Conservation (phyloP, 1,140 invertebrate species). For the Drosophila paulistorum region DNA sequence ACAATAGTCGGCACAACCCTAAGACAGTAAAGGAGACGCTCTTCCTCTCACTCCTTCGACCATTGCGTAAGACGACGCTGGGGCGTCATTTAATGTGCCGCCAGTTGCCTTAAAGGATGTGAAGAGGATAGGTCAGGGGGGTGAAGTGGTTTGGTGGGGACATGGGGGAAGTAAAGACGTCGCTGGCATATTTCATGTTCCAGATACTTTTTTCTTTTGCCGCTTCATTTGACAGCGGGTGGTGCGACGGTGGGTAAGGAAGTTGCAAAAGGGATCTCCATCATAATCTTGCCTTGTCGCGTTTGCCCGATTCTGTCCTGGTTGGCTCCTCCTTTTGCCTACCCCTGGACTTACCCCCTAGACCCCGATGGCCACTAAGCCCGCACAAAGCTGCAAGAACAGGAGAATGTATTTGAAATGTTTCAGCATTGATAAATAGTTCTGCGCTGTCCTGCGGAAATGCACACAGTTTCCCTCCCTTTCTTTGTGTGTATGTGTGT, state of each 20-base stretch:
- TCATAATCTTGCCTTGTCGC: slow-evolving; percentile 65
- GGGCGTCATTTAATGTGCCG: slow-evolving; percentile 81
- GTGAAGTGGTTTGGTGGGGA: neutral
- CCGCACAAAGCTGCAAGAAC: slow-evolving; percentile 50
- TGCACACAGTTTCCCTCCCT: slow-evolving; percentile 9
- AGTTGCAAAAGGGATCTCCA: slow-evolving; percentile 43
- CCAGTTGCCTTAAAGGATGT: slow-evolving; percentile 68
- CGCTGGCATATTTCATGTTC: slow-evolving; percentile 81
- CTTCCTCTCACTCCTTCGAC: slow-evolving; percentile 44
- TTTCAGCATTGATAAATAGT: slow-evolving; percentile 82
- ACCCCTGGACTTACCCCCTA: neutral
- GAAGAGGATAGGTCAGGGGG: too few relatives aligned
- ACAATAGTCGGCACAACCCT: neutral
- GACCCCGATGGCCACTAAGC: neutral
- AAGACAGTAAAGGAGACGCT: neutral
- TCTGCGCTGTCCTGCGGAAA: slow-evolving; percentile 64
- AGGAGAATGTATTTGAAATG: slow-evolving; percentile 80
- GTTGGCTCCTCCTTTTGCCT: neutral
- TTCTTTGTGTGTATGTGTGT: slow-evolving; percentile 23
- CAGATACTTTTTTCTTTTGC: slow-evolving; percentile 69
- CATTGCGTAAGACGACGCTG: slow-evolving; percentile 80
- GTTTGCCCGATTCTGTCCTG: neutral
- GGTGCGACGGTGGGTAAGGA: neutral
- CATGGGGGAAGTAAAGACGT: slow-evolving; percentile 48
- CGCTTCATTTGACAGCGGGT: slow-evolving; percentile 78